phyloP scores from a whole-genome alignment of 2,797 vertebrate species.

The Alauda arvensis region DNA sequence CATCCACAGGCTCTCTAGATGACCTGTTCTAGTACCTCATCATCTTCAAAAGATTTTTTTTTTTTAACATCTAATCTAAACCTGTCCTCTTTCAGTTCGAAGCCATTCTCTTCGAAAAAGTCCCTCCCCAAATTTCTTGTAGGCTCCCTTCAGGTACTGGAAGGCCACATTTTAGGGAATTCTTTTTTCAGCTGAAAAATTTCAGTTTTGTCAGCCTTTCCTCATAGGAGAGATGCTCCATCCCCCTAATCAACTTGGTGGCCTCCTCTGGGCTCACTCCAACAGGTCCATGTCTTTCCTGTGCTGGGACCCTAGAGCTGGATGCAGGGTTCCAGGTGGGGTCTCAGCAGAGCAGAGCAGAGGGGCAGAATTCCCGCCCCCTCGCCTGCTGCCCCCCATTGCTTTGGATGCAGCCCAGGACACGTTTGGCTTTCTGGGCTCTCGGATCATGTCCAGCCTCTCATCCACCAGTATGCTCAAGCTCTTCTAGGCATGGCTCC shows the following conservation, averaged over 20 bases:
- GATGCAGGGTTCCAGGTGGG: neutral
- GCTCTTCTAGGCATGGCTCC: neutral
- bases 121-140: neutral
- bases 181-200: neutral
- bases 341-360: neutral
- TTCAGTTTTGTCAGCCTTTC: neutral
- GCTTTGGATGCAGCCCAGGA: neutral
- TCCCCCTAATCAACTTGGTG: too few relatives aligned
- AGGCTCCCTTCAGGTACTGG: neutral
- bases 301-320: neutral
- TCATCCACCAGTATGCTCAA: neutral
- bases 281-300: neutral
- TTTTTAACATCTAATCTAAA: neutral
- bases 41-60: neutral
- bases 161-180: neutral
- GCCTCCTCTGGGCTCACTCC: neutral
- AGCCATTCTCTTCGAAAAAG: neutral
- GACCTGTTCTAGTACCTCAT: neutral
- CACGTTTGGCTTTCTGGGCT: fast-evolving
- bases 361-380: neutral
- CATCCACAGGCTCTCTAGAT: neutral
- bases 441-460: neutral
- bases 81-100: neutral
- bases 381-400: fast-evolving
- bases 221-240: neutral